These are phyloP conservation scores for Myotis findleyi DNA, from an alignment of 2,797 vertebrate species.

Conservation along the genomic window DNA sequence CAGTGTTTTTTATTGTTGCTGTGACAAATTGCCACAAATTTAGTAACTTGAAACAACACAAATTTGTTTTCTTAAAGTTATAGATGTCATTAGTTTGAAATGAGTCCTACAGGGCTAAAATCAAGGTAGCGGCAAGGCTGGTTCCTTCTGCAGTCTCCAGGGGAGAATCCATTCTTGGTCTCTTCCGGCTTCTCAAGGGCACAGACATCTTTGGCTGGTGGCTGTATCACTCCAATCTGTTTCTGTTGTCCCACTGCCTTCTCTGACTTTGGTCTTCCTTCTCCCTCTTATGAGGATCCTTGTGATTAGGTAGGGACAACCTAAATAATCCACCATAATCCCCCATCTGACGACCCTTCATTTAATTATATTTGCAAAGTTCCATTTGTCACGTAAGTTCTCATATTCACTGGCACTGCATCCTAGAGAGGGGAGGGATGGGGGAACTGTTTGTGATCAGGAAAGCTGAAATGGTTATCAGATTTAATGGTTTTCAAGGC, in stretches of 20 bases:
- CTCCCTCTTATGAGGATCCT: neutral
- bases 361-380: neutral
- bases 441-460: neutral
- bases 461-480: neutral
- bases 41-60: neutral
- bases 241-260: neutral
- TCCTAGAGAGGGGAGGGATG: too few species aligned
- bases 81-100: neutral
- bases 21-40: neutral
- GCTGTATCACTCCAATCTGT: fast-evolving
- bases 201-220: neutral
- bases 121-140: neutral
- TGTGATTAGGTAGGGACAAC: neutral
- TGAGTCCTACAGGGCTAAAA: neutral
- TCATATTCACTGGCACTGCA: neutral
- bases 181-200: neutral
- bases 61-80: neutral
- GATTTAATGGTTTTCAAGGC: neutral
- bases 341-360: neutral
- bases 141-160: neutral
- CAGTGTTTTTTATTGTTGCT: neutral
- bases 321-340: neutral
- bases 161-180: neutral
- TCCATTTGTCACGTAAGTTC: neutral
- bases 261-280: neutral